A percentile compares a stretch with the other conserved stretches of the same genome.
phyloP scores from a whole-genome alignment of 2,113 vertebrate genomes.

The Saccopteryx bilineata region DNA sequence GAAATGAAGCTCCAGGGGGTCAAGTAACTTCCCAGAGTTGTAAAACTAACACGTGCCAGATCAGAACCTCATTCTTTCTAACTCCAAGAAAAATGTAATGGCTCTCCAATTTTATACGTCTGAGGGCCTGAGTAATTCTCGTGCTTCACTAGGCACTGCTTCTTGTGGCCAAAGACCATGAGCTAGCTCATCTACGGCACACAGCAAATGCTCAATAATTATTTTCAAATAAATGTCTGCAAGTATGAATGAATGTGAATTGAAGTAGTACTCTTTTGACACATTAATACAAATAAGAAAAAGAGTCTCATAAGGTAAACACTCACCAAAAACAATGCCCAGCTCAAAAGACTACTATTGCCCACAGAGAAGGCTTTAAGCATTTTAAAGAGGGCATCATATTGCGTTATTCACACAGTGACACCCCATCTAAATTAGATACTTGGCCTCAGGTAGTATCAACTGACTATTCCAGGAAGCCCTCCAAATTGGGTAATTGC shows the following conservation, averaged over 20 bases:
- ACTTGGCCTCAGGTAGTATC: slow-evolving; percentile 63
- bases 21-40: slow-evolving; percentile 13
- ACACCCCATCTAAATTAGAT: slow-evolving; percentile 71
- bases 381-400: slow-evolving; percentile 59
- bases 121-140: background rate
- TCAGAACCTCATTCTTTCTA: background rate
- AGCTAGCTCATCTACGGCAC: background rate
- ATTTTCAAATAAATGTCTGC: slow-evolving; percentile 39
- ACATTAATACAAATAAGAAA: slow-evolving; percentile 62
- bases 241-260: slow-evolving; percentile 2
- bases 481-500: slow-evolving; percentile 78
- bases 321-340: slow-evolving; percentile 13
- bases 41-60: background rate
- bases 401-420: slow-evolving; percentile 60
- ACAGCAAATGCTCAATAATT: slow-evolving; percentile 13
- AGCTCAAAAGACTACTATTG: slow-evolving; percentile 50
- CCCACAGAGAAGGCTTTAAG: slow-evolving; percentile 56
- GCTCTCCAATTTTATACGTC: background rate
- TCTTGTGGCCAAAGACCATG: background rate
- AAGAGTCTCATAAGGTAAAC: slow-evolving; percentile 50
- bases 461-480: slow-evolving; percentile 78
- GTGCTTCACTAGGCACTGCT: background rate
- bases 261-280: slow-evolving; percentile 22
- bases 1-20: background rate
- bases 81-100: background rate